These are phyloP conservation scores for Indri indri DNA, from an alignment of 2,113 vertebrate genomes.

Conservation along the genomic window DNA sequence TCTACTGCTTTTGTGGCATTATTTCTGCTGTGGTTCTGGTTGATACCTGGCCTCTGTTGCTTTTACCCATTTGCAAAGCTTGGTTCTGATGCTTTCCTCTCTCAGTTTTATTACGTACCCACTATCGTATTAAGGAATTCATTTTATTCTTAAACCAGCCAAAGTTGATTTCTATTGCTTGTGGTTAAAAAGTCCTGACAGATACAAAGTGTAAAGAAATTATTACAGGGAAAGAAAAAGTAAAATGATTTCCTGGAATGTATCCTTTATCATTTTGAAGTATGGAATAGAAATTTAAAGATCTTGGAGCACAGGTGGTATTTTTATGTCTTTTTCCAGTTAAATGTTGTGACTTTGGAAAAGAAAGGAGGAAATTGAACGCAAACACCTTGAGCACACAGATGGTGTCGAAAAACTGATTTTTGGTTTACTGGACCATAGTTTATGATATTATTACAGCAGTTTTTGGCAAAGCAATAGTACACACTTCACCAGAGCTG, in stretches of 20 bases:
- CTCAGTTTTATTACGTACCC: background rate
- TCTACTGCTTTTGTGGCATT: background rate
- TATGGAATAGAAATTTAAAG: background rate
- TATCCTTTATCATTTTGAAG: background rate
- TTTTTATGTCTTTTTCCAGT: background rate
- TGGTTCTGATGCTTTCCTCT: background rate
- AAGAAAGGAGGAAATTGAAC: background rate
- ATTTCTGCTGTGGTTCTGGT: background rate
- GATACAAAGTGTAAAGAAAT: background rate
- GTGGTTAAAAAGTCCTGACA: background rate
- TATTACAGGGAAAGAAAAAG: background rate
- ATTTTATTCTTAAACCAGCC: background rate
- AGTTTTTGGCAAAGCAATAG: background rate
- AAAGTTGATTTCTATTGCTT: background rate
- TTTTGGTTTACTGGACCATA: background rate
- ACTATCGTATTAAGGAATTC: background rate
- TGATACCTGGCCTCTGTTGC: background rate
- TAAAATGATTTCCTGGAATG: background rate
- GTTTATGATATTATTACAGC: background rate
- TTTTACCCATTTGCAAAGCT: background rate
- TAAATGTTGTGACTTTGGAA: background rate
- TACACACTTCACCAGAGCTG: background rate
- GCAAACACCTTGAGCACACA: background rate
- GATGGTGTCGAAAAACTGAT: background rate
- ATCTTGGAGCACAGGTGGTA: background rate